A percentile compares a stretch with the other conserved stretches of the same genome.
Evolutionary conservation across 1,140 invertebrate genomes (phyloP).

Genomic region (Papilio aristodemus): DNA sequence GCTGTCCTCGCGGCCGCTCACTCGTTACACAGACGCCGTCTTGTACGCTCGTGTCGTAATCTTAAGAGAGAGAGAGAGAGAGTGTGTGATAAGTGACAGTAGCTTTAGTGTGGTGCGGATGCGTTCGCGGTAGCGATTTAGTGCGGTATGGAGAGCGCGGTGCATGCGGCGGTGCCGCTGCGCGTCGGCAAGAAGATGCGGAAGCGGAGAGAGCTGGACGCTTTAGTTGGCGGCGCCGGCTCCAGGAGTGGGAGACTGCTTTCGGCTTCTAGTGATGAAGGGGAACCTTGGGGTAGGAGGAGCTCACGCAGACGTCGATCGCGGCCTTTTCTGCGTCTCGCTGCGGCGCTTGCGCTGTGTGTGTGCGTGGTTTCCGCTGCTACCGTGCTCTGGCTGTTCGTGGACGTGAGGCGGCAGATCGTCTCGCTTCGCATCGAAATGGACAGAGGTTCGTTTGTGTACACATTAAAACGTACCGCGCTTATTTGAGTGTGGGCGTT

Average conservation of each 20-base stretch:
- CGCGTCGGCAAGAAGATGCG: conserved; percentile 83
- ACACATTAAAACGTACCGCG: neutral
- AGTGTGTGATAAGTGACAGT: conserved; percentile 47
- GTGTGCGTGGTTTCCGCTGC: conserved; percentile 84
- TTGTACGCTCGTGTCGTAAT: conserved; percentile 43
- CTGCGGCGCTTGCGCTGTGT: conserved; percentile 82
- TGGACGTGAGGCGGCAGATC: conserved; percentile 85
- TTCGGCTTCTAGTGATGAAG: conserved; percentile 82
- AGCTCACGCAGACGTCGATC: conserved; percentile 55
- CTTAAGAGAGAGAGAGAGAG: conserved; percentile 35
- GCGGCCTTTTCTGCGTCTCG: conserved; percentile 80
- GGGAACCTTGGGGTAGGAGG: conserved; percentile 65
- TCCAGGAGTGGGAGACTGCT: conserved; percentile 67
- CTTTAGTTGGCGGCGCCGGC: conserved; percentile 74
- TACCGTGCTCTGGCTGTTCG: conserved; percentile 85
- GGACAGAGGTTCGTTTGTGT: conserved; percentile 82
- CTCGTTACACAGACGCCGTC: conserved; percentile 46
- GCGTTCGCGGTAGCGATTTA: conserved; percentile 62
- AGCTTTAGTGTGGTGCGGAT: conserved; percentile 51
- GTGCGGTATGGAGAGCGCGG: conserved; percentile 67
- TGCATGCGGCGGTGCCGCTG: conserved; percentile 73
- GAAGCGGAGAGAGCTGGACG: conserved; percentile 82
- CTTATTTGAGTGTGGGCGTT: conserved; percentile 8
- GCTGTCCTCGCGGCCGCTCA: conserved; percentile 61
- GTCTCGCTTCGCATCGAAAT: conserved; percentile 83